Evolutionary conservation across 2,113 vertebrate genomes (phyloP).

Genomic region (Capreolus pygargus): DNA sequence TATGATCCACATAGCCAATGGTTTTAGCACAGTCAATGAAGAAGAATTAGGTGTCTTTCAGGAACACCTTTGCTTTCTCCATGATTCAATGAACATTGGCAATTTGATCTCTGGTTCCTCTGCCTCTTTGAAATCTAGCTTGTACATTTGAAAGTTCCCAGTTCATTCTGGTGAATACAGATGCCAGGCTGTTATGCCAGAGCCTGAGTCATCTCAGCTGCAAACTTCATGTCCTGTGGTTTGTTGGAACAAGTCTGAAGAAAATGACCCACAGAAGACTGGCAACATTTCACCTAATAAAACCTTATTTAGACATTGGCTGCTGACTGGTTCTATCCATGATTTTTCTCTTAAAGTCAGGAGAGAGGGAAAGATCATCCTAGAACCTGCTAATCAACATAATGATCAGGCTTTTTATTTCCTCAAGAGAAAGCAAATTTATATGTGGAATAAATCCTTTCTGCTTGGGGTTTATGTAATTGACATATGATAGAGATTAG

Average conservation of each 20-base stretch:
- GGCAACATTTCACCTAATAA: background rate
- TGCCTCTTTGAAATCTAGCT: background rate
- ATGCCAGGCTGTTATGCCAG: conserved; percentile 29
- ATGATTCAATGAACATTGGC: background rate
- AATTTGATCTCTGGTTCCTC: background rate
- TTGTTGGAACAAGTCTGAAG: conserved; percentile 26
- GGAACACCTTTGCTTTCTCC: background rate
- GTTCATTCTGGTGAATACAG: conserved; percentile 22
- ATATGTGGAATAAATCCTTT: background rate
- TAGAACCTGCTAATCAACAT: background rate
- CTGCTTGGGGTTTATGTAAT: background rate
- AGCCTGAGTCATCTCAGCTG: conserved; percentile 23
- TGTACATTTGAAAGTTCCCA: background rate
- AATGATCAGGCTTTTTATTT: background rate
- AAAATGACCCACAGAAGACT: background rate
- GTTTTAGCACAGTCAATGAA: background rate
- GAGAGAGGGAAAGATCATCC: background rate
- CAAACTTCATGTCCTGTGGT: conserved; percentile 53
- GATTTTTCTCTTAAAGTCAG: background rate
- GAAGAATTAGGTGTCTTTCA: background rate
- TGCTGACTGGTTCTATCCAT: background rate
- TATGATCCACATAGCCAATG: background rate
- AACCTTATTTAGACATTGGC: conserved; percentile 20
- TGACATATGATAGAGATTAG: accelerated
- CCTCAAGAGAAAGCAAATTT: background rate